Conservation (phyloP, 1,140 invertebrate species). For the Ostrea denselamellosa region DNA sequence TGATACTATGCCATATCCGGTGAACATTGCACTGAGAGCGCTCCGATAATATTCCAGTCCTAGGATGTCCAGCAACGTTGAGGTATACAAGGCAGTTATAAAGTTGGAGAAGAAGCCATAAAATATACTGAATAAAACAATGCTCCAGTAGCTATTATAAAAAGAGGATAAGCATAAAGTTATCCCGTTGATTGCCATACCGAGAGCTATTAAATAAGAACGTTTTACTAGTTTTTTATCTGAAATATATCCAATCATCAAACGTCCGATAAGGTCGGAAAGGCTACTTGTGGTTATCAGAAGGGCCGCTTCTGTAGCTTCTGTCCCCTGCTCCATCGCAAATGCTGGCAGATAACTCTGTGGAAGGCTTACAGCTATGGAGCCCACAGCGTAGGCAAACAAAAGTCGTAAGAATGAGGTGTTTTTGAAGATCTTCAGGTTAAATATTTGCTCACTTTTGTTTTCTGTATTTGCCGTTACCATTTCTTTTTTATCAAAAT, state of each 20-base stretch:
- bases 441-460: not conserved
- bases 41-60: constrained; percentile 8
- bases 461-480: not conserved
- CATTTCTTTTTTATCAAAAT: not conserved
- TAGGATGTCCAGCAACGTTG: constrained; percentile 25
- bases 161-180: not conserved
- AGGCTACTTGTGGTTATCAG: constrained; percentile 27
- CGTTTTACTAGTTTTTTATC: not conserved
- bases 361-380: not conserved
- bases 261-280: constrained; percentile 14
- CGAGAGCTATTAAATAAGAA: constrained; percentile 28
- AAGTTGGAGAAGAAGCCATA: constrained; percentile 38
- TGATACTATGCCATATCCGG: not conserved
- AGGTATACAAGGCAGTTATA: constrained; percentile 3
- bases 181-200: constrained; percentile 1
- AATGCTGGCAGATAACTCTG: constrained; percentile 30
- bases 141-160: constrained; percentile 30
- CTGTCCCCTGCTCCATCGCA: constrained; percentile 42
- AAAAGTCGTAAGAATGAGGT: constrained; percentile 29
- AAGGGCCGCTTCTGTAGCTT: not conserved
- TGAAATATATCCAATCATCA: constrained; percentile 29
- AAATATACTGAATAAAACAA: constrained; percentile 1
- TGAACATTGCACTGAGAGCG: not conserved
- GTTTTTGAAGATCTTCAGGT: constrained; percentile 32
- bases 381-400: constrained; percentile 22